Conservation (phyloP, 1,140 invertebrate genomes). For the Ladona fulva region DNA sequence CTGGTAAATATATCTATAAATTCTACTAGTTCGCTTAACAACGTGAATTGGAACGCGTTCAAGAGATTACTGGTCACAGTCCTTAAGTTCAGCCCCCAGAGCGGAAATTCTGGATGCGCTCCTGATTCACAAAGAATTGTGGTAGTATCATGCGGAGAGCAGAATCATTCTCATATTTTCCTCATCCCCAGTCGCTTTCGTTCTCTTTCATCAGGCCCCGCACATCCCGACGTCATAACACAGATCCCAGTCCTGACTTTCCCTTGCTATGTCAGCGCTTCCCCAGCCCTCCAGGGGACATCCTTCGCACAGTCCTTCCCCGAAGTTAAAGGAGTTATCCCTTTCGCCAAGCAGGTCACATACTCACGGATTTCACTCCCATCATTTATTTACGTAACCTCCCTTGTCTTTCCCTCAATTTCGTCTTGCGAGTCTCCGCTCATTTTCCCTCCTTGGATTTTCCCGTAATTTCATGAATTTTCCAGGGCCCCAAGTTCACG, state of each 20-base stretch:
- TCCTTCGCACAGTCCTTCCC: background rate
- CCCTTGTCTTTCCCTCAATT: background rate
- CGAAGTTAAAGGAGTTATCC: background rate
- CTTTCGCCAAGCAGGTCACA: constrained; percentile 2
- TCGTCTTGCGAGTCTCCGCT: background rate
- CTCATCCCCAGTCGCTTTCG: no score
- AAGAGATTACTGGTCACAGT: no score
- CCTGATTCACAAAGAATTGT: no score
- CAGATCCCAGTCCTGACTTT: background rate
- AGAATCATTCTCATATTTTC: background rate
- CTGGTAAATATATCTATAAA: no score
- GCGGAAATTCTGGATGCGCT: no score
- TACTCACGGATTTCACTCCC: background rate
- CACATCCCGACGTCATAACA: background rate
- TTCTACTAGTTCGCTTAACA: no score
- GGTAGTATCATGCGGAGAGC: no score
- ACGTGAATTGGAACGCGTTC: no score
- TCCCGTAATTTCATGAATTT: no score
- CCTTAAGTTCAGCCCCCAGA: no score
- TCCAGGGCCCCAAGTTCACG: no score
- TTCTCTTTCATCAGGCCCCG: no score
- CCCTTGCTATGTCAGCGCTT: background rate
- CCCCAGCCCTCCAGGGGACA: background rate
- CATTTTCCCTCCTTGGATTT: background rate
- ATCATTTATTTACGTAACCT: background rate